These are phyloP conservation scores for Atrichornis clamosus DNA, from an alignment of 2,113 vertebrate genomes.

Conservation along the genomic window DNA sequence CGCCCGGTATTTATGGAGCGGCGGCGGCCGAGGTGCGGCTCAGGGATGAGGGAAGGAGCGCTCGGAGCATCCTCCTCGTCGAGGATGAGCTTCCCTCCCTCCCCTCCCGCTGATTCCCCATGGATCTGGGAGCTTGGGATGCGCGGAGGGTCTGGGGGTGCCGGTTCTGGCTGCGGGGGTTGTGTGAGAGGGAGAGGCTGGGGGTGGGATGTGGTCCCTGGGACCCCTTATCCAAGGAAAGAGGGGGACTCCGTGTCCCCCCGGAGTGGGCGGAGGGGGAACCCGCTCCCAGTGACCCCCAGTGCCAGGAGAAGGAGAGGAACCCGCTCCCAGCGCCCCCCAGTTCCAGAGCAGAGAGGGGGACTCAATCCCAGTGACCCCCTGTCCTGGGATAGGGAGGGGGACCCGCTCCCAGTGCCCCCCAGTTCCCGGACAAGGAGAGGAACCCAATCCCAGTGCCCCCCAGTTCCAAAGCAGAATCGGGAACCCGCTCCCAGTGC, in stretches of 20 bases:
- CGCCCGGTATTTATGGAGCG: constrained; percentile 47
- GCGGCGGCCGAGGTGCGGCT: constrained; percentile 36
- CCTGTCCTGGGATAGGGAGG: too few species aligned
- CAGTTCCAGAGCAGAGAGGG: too few species aligned
- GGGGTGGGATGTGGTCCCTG: not conserved
- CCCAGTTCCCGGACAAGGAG: too few species aligned
- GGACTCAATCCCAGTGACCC: too few species aligned
- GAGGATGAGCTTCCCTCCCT: not conserved
- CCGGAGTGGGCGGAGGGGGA: not conserved
- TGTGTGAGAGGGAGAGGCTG: not conserved
- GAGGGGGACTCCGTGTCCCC: not conserved
- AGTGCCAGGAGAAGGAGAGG: too few species aligned
- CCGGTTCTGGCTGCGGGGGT: not conserved
- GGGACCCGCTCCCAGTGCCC: too few species aligned
- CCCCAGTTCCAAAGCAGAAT: too few species aligned
- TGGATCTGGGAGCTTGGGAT: not conserved
- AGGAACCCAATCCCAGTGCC: too few species aligned
- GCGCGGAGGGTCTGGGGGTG: not conserved
- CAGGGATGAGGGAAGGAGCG: not conserved
- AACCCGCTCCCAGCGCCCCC: too few species aligned
- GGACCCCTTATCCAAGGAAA: not conserved
- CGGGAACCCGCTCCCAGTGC: too few species aligned
- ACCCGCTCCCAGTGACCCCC: not conserved
- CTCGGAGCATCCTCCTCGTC: not conserved
- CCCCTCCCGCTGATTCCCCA: not conserved